A percentile compares a stretch with the other conserved stretches of the same genome.
Conservation (phyloP, 2,113 vertebrate genomes). For the Ameiurus melas region DNA sequence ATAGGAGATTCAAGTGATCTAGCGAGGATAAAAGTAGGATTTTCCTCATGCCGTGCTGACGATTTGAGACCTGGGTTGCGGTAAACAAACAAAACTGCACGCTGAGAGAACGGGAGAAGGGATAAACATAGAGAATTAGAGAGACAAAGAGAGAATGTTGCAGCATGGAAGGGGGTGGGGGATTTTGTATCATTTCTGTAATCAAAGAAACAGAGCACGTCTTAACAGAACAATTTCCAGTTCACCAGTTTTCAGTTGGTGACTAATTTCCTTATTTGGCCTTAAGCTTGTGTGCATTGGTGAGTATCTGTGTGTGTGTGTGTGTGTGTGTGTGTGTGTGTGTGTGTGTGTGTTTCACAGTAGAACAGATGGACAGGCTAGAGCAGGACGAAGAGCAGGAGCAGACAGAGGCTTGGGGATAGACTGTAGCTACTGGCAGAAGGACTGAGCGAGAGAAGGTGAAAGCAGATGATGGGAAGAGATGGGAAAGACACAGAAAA, state of each 20-base stretch:
- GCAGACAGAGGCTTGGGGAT: conserved; percentile 34
- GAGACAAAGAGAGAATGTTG: background rate
- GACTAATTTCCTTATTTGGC: conserved; percentile 18
- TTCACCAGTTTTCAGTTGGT: conserved; percentile 30
- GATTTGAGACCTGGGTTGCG: conserved; percentile 21
- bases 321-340: conserved; percentile 10
- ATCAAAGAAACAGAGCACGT: conserved; percentile 19
- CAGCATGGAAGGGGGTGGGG: background rate
- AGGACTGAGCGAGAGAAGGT: background rate
- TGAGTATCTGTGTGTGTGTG: conserved; percentile 22
- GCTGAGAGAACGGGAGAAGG: conserved; percentile 19
- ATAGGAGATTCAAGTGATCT: conserved; percentile 28
- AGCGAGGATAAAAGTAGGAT: conserved; percentile 26
- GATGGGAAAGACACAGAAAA: background rate
- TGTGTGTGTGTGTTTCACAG: conserved; percentile 12
- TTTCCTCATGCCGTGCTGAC: conserved; percentile 38
- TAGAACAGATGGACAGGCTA: conserved; percentile 49
- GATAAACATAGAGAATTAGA: conserved; percentile 1
- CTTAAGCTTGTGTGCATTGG: conserved; percentile 1
- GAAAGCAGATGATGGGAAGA: background rate
- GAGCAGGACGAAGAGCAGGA: conserved; percentile 17
- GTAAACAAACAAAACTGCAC: conserved; percentile 53
- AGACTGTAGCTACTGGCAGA: conserved; percentile 15
- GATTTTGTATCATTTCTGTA: conserved; percentile 17
- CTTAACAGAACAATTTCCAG: conserved; percentile 39